phyloP scores from a whole-genome alignment of 2,888 invertebrate genomes.

The Drosophila niveifrons region DNA sequence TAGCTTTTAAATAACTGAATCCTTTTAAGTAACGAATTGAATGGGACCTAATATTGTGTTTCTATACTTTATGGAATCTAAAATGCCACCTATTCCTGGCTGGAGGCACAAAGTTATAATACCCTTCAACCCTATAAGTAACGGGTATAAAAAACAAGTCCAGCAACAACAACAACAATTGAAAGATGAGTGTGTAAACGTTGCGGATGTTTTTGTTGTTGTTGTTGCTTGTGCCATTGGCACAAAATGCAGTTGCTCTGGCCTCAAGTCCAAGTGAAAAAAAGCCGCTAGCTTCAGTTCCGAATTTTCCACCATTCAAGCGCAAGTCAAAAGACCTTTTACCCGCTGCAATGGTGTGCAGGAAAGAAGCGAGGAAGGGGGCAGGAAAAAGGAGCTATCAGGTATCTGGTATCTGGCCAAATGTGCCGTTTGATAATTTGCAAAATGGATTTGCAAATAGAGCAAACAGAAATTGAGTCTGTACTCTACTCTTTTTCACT shows the following conservation, averaged over 20 bases:
- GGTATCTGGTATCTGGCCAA: constrained; percentile 21
- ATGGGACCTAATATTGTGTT: too few species aligned
- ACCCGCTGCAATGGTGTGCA: not conserved
- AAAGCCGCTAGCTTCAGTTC: constrained; percentile 24
- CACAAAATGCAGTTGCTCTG: constrained; percentile 39
- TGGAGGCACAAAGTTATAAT: too few species aligned
- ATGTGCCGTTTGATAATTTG: constrained; percentile 55
- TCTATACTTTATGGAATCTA: too few species aligned
- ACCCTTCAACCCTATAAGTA: too few species aligned
- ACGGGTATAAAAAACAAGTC: constrained; percentile 9
- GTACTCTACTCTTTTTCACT: not conserved
- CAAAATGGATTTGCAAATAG: constrained; percentile 50
- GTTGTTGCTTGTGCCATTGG: not conserved
- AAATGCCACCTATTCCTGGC: too few species aligned
- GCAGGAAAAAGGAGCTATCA: not conserved
- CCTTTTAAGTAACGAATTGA: too few species aligned
- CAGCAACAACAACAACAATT: not conserved
- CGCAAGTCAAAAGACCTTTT: constrained; percentile 19
- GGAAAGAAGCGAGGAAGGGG: not conserved
- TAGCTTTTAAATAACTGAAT: too few species aligned
- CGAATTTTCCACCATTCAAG: constrained; percentile 13
- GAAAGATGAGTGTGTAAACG: constrained; percentile 7
- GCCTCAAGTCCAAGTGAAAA: constrained; percentile 48
- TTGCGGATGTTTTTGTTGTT: not conserved
- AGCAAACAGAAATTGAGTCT: constrained; percentile 2